Evolutionary conservation across 1,140 invertebrate genomes (phyloP).

Genomic region (Leptopilina boulardi): DNA sequence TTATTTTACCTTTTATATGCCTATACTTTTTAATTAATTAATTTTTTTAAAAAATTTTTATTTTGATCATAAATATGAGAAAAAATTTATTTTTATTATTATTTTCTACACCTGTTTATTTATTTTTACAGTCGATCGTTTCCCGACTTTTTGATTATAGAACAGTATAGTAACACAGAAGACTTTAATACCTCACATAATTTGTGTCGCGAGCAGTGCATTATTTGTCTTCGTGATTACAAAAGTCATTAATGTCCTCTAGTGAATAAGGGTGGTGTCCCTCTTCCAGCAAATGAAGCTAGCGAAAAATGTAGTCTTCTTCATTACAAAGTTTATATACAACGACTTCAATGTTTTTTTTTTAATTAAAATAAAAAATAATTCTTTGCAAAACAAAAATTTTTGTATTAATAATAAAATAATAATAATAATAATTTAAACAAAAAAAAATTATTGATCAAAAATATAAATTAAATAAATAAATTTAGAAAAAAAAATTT

Average conservation of each 20-base stretch:
- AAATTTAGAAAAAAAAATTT: too few species aligned
- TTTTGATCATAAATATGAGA: too few species aligned
- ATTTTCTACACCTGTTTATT: too few species aligned
- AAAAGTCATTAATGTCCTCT: background rate
- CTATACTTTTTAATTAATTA: too few species aligned
- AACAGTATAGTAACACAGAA: background rate
- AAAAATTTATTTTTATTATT: background rate
- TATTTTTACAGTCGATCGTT: too few species aligned
- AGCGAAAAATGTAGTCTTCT: background rate
- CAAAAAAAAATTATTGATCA: too few species aligned
- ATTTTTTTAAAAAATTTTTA: too few species aligned
- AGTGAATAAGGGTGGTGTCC: background rate
- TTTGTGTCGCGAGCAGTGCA: background rate
- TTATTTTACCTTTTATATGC: too few species aligned
- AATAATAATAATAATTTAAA: too few species aligned
- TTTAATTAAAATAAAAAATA: background rate
- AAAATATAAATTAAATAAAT: too few species aligned
- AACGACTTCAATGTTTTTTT: background rate
- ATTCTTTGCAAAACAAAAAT: too few species aligned
- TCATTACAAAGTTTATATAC: background rate
- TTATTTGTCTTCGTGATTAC: slow-evolving; percentile 5
- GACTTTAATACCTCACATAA: background rate
- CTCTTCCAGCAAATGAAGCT: background rate
- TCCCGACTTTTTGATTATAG: background rate
- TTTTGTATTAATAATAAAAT: too few species aligned